Evolutionary conservation across 2,113 vertebrate species (phyloP).

Genomic region (Poicephalus meyeri): DNA sequence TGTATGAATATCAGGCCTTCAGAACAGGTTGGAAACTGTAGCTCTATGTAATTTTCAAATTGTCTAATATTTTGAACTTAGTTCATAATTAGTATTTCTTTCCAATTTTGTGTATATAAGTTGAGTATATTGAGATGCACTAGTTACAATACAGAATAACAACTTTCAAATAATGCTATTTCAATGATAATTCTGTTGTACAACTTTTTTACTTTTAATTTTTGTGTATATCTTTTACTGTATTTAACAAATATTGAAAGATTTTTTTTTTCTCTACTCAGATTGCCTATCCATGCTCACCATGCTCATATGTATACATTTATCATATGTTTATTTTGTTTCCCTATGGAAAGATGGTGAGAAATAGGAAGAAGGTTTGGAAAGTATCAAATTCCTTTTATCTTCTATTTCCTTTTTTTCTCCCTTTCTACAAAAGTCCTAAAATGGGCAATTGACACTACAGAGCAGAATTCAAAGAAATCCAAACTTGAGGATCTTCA

Average conservation of each 20-base stretch:
- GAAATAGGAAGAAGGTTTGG: background rate
- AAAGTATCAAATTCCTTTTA: background rate
- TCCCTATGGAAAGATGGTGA: background rate
- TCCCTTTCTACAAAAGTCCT: background rate
- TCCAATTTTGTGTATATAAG: background rate
- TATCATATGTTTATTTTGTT: background rate
- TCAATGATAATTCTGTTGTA: background rate
- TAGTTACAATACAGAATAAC: background rate
- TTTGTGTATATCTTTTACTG: background rate
- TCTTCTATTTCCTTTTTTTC: background rate
- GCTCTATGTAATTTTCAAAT: background rate
- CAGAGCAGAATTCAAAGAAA: background rate
- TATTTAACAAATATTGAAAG: background rate
- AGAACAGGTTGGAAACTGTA: background rate
- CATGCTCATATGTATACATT: background rate
- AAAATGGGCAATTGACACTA: background rate
- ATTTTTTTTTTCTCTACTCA: background rate
- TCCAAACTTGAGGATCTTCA: background rate
- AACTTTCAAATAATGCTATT: background rate
- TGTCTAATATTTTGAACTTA: background rate
- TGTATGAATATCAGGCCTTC: background rate
- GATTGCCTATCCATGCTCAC: background rate
- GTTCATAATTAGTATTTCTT: rapidly evolving
- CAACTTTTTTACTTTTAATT: background rate
- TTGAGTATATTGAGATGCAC: background rate